These are phyloP conservation scores for Muntiacus muntjak DNA, from an alignment of 2,113 vertebrate species.

Conservation along the genomic window DNA sequence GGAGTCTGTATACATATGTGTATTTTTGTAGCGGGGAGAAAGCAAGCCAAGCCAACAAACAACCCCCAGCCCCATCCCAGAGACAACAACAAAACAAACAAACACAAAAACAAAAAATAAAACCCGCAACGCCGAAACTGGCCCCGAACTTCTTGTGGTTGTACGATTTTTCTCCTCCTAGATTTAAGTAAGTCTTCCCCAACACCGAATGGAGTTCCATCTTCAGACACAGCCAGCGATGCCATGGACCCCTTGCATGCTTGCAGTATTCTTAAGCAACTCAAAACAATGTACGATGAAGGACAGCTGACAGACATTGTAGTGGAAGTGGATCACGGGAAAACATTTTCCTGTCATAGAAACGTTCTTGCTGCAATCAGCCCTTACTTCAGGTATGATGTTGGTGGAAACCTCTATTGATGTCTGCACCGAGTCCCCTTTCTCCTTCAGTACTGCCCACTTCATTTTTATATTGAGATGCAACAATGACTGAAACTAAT, in stretches of 20 bases:
- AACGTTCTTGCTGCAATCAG: conserved; percentile 99
- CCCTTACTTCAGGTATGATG: conserved; percentile 95
- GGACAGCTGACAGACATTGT: conserved; percentile 97
- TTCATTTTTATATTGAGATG: neutral
- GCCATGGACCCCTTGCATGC: conserved; percentile 96
- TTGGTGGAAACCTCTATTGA: neutral
- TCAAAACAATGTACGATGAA: conserved; percentile 97
- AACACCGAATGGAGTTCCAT: conserved; percentile 91
- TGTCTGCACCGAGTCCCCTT: neutral
- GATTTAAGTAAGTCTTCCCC: conserved; percentile 96
- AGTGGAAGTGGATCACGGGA: conserved; percentile 97
- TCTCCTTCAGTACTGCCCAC: neutral
- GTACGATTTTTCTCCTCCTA: conserved; percentile 74
- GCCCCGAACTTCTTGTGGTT: conserved; percentile 35
- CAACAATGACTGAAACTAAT: neutral
- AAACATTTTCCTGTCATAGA: conserved; percentile 96
- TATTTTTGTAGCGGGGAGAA: neutral
- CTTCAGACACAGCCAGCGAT: conserved; percentile 85
- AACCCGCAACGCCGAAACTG: neutral
- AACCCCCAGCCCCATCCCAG: neutral
- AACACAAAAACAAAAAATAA: neutral
- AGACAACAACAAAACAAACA: neutral
- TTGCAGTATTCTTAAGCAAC: conserved; percentile 96
- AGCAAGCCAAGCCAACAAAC: neutral
- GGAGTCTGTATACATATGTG: neutral